Evolutionary conservation across 1,140 invertebrate species (phyloP).

Genomic region (Zaprionus taronus): DNA sequence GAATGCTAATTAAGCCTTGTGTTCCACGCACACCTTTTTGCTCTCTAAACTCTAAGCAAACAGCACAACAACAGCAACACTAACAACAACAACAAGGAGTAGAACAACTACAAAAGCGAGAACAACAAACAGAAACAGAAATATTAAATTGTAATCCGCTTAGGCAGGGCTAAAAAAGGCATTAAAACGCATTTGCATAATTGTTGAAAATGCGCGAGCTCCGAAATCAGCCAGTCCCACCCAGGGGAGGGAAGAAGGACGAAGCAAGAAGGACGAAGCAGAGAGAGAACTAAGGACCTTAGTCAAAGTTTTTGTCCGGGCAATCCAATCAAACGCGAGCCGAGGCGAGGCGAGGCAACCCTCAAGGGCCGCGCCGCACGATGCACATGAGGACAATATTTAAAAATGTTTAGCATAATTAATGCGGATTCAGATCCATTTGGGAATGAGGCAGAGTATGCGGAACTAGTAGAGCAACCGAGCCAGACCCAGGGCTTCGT

Average conservation of each 20-base stretch:
- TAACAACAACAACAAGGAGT: constrained; percentile 23
- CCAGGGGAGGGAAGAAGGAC: constrained; percentile 23
- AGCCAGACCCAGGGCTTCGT: neutral
- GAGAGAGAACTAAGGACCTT: neutral
- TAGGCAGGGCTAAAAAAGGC: constrained; percentile 82
- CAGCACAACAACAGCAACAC: constrained; percentile 33
- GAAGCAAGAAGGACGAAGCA: constrained; percentile 1
- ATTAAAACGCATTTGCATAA: constrained; percentile 84
- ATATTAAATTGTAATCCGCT: constrained; percentile 84
- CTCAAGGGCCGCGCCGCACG: constrained; percentile 56
- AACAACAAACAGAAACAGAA: constrained; percentile 80
- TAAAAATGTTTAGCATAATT: constrained; percentile 84
- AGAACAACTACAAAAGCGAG: constrained; percentile 49
- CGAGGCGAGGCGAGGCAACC: constrained; percentile 46
- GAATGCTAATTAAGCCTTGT: constrained; percentile 72
- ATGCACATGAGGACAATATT: constrained; percentile 84
- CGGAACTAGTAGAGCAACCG: neutral
- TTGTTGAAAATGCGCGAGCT: constrained; percentile 62
- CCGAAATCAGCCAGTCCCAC: constrained; percentile 36
- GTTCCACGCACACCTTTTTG: constrained; percentile 55
- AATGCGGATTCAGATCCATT: constrained; percentile 49
- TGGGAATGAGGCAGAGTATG: neutral
- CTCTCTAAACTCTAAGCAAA: constrained; percentile 47
- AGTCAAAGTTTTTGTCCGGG: constrained; percentile 48
- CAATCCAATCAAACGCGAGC: constrained; percentile 75